Percentiles rank a stretch among this genome's conserved stretches.
These are phyloP conservation scores for Megastigmus dorsalis DNA, from an alignment of 2,888 invertebrate genomes.

Conservation along the genomic window DNA sequence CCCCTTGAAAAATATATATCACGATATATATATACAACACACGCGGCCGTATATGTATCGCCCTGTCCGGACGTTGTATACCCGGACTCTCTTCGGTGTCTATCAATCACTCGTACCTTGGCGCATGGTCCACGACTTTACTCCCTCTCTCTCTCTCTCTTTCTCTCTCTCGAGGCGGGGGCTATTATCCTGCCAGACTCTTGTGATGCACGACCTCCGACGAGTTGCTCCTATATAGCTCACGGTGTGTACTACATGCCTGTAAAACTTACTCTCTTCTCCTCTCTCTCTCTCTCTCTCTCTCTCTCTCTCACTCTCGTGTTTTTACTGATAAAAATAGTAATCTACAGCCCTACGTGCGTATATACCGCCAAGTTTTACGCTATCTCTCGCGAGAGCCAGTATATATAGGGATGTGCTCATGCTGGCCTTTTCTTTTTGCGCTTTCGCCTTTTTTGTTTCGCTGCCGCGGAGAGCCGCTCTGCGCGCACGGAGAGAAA, in stretches of 20 bases:
- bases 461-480: not conserved
- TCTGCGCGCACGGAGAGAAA: not conserved
- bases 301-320: not conserved
- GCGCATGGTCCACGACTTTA: conserved; percentile 45
- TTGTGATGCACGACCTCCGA: conserved; percentile 72
- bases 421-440: not conserved
- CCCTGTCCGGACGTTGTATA: no score
- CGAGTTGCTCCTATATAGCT: conserved; percentile 11
- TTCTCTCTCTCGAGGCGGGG: conserved; percentile 59
- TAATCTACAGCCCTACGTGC: conserved; percentile 39
- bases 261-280: conserved; percentile 41
- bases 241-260: conserved; percentile 1
- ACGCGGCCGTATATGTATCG: not conserved
- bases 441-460: not conserved
- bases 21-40: no score
- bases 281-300: not conserved
- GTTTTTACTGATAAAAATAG: conserved; percentile 53
- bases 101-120: conserved; percentile 69
- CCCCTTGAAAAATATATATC: no score
- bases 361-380: conserved; percentile 6
- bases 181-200: conserved; percentile 73
- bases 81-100: conserved; percentile 57
- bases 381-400: conserved; percentile 1
- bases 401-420: not conserved
- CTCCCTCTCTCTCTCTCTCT: conserved; percentile 23